phyloP scores from a whole-genome alignment of 2,113 vertebrate species.

The Cichladusa arquata region DNA sequence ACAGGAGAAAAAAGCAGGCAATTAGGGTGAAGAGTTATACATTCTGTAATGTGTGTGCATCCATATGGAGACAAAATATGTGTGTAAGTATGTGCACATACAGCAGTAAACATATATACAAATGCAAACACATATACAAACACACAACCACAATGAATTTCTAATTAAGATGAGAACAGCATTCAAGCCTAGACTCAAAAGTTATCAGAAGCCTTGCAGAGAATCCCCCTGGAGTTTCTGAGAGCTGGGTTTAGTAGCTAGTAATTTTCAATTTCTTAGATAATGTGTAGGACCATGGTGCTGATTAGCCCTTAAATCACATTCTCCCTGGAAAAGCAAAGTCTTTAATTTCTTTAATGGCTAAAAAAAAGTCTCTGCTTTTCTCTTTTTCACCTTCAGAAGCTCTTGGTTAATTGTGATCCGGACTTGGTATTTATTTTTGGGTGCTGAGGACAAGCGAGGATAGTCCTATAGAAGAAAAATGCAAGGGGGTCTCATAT shows the following conservation, averaged over 20 bases:
- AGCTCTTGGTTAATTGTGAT: background rate
- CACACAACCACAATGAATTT: background rate
- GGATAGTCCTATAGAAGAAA: background rate
- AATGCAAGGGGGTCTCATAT: background rate
- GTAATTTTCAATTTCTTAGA: constrained; percentile 74
- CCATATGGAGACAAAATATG: constrained; percentile 39
- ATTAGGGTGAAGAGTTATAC: constrained; percentile 49
- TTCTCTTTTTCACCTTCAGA: constrained; percentile 62
- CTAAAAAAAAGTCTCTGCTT: constrained; percentile 29
- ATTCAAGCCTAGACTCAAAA: constrained; percentile 53
- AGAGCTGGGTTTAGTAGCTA: constrained; percentile 63
- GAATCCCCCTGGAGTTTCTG: constrained; percentile 67
- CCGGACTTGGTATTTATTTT: background rate
- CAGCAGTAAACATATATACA: background rate
- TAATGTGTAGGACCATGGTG: constrained; percentile 63
- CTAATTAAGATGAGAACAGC: constrained; percentile 58
- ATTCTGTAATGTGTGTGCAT: background rate
- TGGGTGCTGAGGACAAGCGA: background rate
- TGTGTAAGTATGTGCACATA: background rate
- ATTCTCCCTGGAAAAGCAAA: constrained; percentile 63
- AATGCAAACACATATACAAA: background rate
- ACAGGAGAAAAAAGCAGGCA: constrained; percentile 36
- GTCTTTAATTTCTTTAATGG: constrained; percentile 71
- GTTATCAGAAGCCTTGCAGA: constrained; percentile 73
- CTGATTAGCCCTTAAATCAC: constrained; percentile 73